Evolutionary conservation across 2,113 vertebrate genomes (phyloP).

Genomic region (Litocranius walleri): DNA sequence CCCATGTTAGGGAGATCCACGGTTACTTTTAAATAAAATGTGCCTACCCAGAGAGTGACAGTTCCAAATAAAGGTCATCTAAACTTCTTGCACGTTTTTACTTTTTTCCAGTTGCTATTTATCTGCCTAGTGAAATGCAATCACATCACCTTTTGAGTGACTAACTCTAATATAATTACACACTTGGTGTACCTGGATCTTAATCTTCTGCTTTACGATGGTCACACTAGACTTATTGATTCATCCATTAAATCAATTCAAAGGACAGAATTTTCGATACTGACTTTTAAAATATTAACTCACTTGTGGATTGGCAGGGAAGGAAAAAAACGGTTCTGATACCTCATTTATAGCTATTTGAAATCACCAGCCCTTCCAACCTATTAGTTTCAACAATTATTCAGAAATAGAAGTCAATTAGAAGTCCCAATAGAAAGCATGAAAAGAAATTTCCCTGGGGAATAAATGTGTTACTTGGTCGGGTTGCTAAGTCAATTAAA

Average conservation of each 20-base stretch:
- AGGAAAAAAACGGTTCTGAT: constrained; percentile 8
- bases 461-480: constrained; percentile 68
- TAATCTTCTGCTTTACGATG: background rate
- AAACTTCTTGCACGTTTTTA: background rate
- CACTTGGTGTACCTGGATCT: background rate
- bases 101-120: background rate
- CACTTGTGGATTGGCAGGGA: constrained; percentile 36
- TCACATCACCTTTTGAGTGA: background rate
- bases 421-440: constrained; percentile 63
- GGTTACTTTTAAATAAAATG: background rate
- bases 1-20: background rate
- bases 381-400: constrained; percentile 75
- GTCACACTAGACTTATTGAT: constrained; percentile 54
- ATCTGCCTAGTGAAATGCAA: constrained; percentile 18
- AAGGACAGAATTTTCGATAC: constrained; percentile 57
- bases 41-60: background rate
- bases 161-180: background rate
- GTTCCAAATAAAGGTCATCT: background rate
- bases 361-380: constrained; percentile 66
- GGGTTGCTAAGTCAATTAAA: constrained; percentile 64
- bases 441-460: constrained; percentile 77
- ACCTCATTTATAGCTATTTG: constrained; percentile 72
- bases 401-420: constrained; percentile 81
- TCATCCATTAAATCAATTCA: constrained; percentile 53
- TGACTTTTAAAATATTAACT: constrained; percentile 66